Base-by-base conservation (phyloP, 2,888 invertebrate species). In the Ectemnius continuus region DNA sequence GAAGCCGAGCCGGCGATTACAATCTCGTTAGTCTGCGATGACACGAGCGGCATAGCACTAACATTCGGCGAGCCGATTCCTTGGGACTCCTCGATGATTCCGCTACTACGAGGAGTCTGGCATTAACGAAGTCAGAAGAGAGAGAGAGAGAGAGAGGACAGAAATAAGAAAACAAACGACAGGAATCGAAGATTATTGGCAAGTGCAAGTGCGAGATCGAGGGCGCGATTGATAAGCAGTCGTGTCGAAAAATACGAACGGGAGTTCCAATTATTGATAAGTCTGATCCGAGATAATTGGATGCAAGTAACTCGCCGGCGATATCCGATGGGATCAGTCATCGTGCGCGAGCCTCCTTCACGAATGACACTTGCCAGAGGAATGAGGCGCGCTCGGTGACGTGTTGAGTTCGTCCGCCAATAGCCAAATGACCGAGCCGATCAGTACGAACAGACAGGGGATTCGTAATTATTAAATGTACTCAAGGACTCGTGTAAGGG, bases 11-110 rank as follows among this genome's bases (percentile, higher is more conserved):
- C 28, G 36, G 46, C 28, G n/a, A 18, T 11, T 36, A 0, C 62
- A 59, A 18, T 60, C 36, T 46, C 16, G 26, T 63, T 56, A 69
- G 72, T 72, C 48, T 63, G 75, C 76, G 58, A 83, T 69, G 70
- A 60, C 63, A 78, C 70, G 66, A n/a, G 62, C 28, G 45, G 61
- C 52, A 58, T 52, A 56, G 58, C 67, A 56, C 26, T 18, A 14
- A 16, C 46, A 14, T 61, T 57, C 63, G 11, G 52, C 26, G 16
- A 2, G 16, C 26, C 56, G 61, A 18, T 58, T 60, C 47, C 13
- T n/a, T 28, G 18, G 20, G 3, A 61, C 6, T 63, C 6, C 3
- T 16, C 52, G 46, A 36, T 36, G 23, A 61, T 16, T 46, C 16
- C 20, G 1, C 20, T 47, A 45, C 46, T 8, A 20, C 36, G 36